Evolutionary conservation across 2,888 invertebrate genomes (phyloP), one percentile per base, ranked within the genome.

Genomic region (Leptinotarsa peninsularis): DNA sequence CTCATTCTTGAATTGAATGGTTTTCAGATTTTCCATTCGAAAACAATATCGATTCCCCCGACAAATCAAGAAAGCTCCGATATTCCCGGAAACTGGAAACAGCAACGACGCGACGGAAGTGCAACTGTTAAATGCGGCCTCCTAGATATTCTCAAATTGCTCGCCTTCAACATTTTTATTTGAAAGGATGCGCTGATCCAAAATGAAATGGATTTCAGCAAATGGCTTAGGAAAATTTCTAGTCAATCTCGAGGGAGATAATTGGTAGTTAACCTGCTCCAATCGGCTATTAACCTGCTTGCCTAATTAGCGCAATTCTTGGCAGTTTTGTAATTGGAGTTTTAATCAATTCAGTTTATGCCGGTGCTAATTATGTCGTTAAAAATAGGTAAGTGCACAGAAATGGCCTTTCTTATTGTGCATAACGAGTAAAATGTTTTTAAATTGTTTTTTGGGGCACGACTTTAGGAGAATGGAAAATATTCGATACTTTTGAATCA

Each of bases 221-320:
- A 68, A 71, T 52, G 67, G 72, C 63, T 18, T 60, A 67, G 66
- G 78, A 79, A 76, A 78, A 78, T 80, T 79, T 81, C 74, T 76
- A 77, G 77, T 70, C 76, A 76, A 76, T 76, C 76, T 74, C 78
- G 63, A 43, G 71, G 60, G 71, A 75, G 77, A 75, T 78, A 81
- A 81, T 81, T 82, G 79, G 76, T 79, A 82, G 81, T 82, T 83
- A 81, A 81, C 79, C 81, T 75, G 71, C 79, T 79, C 78, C 82
- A 82, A 83, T 83, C 82, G 82, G 79, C 82, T 81, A 81, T 83
- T 83, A 83, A 83, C 83, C 82, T 80, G 80, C 75, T 82, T 82
- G 80, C 77, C 78, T 81, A 82, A 83, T 82, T 83, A 82, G 79
- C 75, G 81, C 81, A 80, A 81, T 82, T 83, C 80, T 82, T 79